These are phyloP conservation scores for Drosophila rubida DNA, from an alignment of 2,888 invertebrate genomes.

Conservation along the genomic window DNA sequence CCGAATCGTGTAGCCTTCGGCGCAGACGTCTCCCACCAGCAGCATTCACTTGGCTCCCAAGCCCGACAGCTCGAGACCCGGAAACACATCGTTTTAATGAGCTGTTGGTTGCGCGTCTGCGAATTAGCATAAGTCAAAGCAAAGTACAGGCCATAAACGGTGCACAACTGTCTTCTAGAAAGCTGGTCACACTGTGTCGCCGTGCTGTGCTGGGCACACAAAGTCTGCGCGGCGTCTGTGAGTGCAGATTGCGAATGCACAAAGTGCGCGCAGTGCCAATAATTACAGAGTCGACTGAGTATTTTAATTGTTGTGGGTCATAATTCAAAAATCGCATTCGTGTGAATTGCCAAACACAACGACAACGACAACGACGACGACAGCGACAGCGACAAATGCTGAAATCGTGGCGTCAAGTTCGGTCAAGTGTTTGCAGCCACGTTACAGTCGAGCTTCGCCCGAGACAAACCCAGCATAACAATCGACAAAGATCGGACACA, in stretches of 20 bases:
- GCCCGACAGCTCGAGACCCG: background rate
- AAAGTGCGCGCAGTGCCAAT: constrained; percentile 29
- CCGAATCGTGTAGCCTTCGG: background rate
- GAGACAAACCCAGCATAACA: no score
- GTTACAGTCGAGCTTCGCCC: constrained; percentile 10
- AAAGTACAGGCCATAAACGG: background rate
- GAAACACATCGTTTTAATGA: constrained; percentile 2
- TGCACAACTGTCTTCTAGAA: background rate
- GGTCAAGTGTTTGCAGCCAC: constrained; percentile 7
- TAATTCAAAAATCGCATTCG: constrained; percentile 47
- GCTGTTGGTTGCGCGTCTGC: background rate
- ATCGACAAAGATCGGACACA: no score
- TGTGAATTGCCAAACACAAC: constrained; percentile 38
- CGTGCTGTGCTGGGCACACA: constrained; percentile 12
- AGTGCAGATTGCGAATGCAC: constrained; percentile 32
- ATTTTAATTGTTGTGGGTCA: constrained; percentile 59
- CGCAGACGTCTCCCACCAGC: background rate
- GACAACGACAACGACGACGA: background rate
- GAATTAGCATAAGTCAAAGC: background rate
- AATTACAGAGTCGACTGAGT: constrained; percentile 35
- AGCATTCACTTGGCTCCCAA: background rate
- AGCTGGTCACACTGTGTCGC: constrained; percentile 45
- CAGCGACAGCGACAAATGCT: background rate
- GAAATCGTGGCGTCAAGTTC: constrained; percentile 17
- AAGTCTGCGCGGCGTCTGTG: background rate